Base-by-base conservation (phyloP, 2,797 vertebrate genomes). In the Chelon auratus region DNA sequence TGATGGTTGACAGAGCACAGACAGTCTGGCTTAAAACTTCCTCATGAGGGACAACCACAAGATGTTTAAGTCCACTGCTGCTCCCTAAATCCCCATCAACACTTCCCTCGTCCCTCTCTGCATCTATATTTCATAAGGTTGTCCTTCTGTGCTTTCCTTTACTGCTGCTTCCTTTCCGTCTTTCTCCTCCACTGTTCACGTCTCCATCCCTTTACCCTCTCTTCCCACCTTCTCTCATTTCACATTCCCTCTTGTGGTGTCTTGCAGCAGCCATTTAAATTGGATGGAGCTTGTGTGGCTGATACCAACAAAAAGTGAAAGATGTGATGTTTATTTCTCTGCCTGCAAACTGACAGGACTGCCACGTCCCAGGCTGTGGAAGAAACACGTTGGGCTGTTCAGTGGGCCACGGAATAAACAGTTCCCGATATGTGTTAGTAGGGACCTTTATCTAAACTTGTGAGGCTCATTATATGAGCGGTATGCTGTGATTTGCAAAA, bases 1-100 rank as follows among this genome's bases (percentile, higher is more conserved):
- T 68, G 77, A 77, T 80, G 79, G 77, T 77, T 76, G 87, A 87
- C 81, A 80, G 74, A 63, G 64, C 63, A 36, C 65, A 65, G 77
- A 68, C 61, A 68, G 68, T 30, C 76, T 77, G 79, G 56, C 58
- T 59, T 45, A 37, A 75, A 80, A 26, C 50, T 65, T 56, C 56
- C 52, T 76, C 62, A 68, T 68, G 42, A 66, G 53, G 62, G 53
- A 73, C 17, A 73, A 45, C 30, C 40, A 50, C 14, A 8, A 72
- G 48, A 84, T 56, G 70, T 68, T 18, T 43, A 68, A 68, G 72
- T 77, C 82, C 76, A 64, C 56, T 37, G 43, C 73, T 36, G 53
- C 80, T 71, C 30, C 48, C 20, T 18, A 60, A 75, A 68, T 64
- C 71, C 62, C 62, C 4, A 53, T 70, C 66, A 69, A 47, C 68